A percentile compares a stretch with the other conserved stretches of the same genome.
Evolutionary conservation across 2,888 invertebrate genomes (phyloP).

Genomic region (Entomobrya proxima): DNA sequence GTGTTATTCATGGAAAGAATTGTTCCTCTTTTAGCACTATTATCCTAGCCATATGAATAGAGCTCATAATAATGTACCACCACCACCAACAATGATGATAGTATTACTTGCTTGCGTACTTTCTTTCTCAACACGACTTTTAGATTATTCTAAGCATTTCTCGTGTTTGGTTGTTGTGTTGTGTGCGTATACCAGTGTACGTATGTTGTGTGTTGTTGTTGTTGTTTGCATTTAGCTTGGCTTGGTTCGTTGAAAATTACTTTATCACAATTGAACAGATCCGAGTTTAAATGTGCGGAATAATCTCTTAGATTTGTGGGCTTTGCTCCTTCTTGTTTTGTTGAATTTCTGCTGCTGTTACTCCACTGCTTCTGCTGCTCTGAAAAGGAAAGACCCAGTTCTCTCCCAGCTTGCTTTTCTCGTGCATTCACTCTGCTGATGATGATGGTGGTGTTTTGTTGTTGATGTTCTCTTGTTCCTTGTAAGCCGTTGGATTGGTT

Average conservation of each 20-base stretch:
- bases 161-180: not conserved
- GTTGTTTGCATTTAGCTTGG: slow-evolving; percentile 19
- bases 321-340: slow-evolving; percentile 47
- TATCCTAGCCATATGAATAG: too few species aligned
- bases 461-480: slow-evolving; percentile 3
- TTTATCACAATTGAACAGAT: slow-evolving; percentile 69
- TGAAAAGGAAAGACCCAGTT: not conserved
- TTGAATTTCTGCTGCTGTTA: not conserved
- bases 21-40: not conserved
- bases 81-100: too few species aligned
- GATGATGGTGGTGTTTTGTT: not conserved
- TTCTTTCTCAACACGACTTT: not conserved
- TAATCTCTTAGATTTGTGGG: slow-evolving; percentile 67
- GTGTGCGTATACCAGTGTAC: not conserved
- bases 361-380: not conserved
- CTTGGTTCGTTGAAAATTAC: slow-evolving; percentile 62
- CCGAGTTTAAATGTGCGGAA: slow-evolving; percentile 68
- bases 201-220: not conserved
- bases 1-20: not conserved
- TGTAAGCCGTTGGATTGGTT: slow-evolving; percentile 27
- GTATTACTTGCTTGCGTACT: not conserved
- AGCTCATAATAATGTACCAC: too few species aligned
- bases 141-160: not conserved
- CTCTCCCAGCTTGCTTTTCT: not conserved
- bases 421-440: not conserved